These are phyloP conservation scores for Callorhinus ursinus DNA, from an alignment of 2,113 vertebrate species.

Conservation along the genomic window DNA sequence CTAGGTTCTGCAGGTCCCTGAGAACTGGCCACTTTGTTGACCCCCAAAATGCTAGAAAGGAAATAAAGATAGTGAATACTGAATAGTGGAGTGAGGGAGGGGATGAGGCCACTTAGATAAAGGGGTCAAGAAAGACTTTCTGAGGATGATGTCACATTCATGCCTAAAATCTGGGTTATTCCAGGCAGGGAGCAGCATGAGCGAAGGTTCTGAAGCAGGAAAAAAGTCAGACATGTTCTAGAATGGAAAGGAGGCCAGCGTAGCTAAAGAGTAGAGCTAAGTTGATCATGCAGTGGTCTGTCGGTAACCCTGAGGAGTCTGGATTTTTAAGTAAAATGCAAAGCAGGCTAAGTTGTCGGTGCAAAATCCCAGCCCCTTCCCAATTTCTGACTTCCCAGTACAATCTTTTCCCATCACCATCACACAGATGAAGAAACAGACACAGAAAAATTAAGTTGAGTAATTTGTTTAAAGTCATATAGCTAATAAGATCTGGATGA, in stretches of 20 bases:
- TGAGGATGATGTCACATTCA: background rate
- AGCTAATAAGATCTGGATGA: background rate
- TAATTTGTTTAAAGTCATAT: background rate
- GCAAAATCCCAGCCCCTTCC: background rate
- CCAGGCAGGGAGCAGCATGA: background rate
- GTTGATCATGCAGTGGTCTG: background rate
- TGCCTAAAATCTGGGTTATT: background rate
- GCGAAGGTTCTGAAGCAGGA: background rate
- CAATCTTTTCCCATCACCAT: background rate
- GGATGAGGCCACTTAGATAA: background rate
- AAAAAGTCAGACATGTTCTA: background rate
- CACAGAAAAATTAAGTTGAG: constrained; percentile 4
- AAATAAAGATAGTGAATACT: background rate
- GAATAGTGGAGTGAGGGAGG: background rate
- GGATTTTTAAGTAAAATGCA: background rate
- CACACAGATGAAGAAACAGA: background rate
- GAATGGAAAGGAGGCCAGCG: background rate
- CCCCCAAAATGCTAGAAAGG: background rate
- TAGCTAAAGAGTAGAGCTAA: background rate
- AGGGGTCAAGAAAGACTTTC: background rate
- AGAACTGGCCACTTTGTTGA: background rate
- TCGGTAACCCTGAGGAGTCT: background rate
- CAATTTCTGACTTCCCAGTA: background rate
- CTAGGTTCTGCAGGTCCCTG: background rate
- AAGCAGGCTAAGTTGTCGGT: background rate